phyloP scores from a whole-genome alignment of 2,113 vertebrate genomes.

The Axis porcinus region DNA sequence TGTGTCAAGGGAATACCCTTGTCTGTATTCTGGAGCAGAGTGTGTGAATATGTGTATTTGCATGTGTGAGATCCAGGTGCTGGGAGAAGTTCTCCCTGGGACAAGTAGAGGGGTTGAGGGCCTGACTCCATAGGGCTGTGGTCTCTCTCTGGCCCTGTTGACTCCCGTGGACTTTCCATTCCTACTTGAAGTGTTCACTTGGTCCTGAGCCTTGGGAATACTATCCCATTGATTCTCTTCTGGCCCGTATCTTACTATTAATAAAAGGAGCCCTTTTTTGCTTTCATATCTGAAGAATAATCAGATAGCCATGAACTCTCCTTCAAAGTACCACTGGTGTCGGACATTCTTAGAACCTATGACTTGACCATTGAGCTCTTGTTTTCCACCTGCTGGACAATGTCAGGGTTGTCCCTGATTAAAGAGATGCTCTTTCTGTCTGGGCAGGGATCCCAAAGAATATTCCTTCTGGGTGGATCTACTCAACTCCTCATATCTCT shows the following conservation, averaged over 20 bases:
- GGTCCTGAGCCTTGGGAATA: neutral
- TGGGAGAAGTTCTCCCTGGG: neutral
- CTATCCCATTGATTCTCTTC: neutral
- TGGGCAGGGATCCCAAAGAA: slow-evolving; percentile 24
- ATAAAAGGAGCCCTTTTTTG: neutral
- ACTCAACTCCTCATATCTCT: neutral
- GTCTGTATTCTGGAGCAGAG: neutral
- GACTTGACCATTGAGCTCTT: neutral
- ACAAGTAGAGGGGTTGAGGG: neutral
- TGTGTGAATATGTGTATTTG: neutral
- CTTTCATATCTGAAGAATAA: neutral
- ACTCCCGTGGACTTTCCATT: neutral
- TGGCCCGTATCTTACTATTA: neutral
- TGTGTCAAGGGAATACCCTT: neutral
- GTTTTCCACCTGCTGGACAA: neutral
- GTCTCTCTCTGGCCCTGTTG: neutral
- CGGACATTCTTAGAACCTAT: neutral
- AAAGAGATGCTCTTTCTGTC: slow-evolving; percentile 31
- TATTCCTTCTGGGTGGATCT: slow-evolving; percentile 1
- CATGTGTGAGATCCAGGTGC: neutral
- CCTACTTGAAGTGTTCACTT: neutral
- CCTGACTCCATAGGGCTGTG: neutral
- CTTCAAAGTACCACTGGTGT: neutral
- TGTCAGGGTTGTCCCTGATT: slow-evolving; percentile 38
- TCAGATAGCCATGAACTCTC: neutral